Conservation (phyloP, 2,888 invertebrate species). For the Diarsia rubi region DNA sequence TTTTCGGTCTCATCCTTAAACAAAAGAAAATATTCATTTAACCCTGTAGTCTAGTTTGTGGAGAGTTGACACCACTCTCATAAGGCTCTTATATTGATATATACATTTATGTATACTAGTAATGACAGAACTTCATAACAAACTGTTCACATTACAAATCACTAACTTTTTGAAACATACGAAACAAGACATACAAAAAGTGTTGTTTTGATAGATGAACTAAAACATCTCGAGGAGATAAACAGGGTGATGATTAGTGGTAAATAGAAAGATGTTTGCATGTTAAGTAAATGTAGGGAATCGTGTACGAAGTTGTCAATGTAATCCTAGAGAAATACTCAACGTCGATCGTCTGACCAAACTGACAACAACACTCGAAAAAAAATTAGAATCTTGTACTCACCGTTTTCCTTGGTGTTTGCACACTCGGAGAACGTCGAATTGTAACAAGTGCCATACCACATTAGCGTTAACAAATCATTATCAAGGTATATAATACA, state of each 20-base stretch:
- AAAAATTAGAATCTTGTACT: slow-evolving; percentile 71
- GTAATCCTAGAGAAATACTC: slow-evolving; percentile 22
- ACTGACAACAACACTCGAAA: slow-evolving; percentile 64
- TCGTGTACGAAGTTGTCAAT: slow-evolving; percentile 10
- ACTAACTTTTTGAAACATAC: slow-evolving; percentile 20
- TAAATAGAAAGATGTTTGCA: slow-evolving; percentile 17
- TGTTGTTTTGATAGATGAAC: slow-evolving; percentile 12
- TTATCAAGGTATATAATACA: slow-evolving; percentile 83
- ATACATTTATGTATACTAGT: not conserved
- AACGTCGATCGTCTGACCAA: slow-evolving; percentile 46
- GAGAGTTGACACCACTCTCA: not conserved
- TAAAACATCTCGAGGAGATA: slow-evolving; percentile 15
- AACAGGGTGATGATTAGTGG: slow-evolving; percentile 1
- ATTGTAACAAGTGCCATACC: slow-evolving; percentile 90
- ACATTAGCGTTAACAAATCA: slow-evolving; percentile 87
- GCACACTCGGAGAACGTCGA: slow-evolving; percentile 89
- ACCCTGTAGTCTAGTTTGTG: not conserved
- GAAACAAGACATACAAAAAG: slow-evolving; percentile 14
- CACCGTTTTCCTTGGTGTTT: slow-evolving; percentile 89
- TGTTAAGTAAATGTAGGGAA: slow-evolving; percentile 21
- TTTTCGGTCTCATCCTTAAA: slow-evolving; percentile 86
- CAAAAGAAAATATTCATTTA: slow-evolving; percentile 58
- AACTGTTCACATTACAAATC: slow-evolving; percentile 15
- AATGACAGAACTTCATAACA: slow-evolving; percentile 17
- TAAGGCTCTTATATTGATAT: not conserved